These are phyloP conservation scores for Sylvia atricapilla DNA, from an alignment of 2,113 vertebrate species.

Conservation along the genomic window DNA sequence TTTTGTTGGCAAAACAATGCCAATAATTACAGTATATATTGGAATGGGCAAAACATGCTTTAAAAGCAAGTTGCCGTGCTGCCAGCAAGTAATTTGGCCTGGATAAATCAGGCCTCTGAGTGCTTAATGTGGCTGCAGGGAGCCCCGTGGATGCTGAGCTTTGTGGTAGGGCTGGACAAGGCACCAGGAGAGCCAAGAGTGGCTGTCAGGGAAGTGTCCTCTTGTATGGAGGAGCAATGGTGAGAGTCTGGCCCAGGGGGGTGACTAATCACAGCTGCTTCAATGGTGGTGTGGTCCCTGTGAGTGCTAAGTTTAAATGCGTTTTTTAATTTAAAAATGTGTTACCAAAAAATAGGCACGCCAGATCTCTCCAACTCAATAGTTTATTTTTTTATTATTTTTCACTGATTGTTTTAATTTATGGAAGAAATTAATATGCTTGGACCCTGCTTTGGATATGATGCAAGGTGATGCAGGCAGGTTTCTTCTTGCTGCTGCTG, in stretches of 20 bases:
- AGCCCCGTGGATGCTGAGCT: rapidly evolving
- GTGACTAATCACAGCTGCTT: background rate
- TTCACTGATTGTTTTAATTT: background rate
- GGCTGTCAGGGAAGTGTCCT: background rate
- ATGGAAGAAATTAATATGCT: background rate
- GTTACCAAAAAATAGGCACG: background rate
- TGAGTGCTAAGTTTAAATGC: background rate
- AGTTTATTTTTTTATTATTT: rapidly evolving
- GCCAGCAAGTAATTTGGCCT: background rate
- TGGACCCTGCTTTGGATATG: background rate
- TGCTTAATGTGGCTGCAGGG: background rate
- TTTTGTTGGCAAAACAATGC: conserved; percentile 24
- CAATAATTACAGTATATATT: background rate
- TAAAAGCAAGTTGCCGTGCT: background rate
- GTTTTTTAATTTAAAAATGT: background rate
- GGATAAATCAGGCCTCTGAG: background rate
- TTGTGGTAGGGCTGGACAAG: rapidly evolving
- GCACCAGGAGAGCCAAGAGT: background rate
- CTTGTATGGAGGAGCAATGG: rapidly evolving
- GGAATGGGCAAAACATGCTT: background rate
- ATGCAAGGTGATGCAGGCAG: background rate
- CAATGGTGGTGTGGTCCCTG: background rate
- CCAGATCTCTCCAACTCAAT: background rate
- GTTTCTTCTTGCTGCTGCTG: background rate
- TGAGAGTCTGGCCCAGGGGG: background rate